Base-by-base conservation (phyloP, 2,113 vertebrate species). In the Peucedramus taeniatus region DNA sequence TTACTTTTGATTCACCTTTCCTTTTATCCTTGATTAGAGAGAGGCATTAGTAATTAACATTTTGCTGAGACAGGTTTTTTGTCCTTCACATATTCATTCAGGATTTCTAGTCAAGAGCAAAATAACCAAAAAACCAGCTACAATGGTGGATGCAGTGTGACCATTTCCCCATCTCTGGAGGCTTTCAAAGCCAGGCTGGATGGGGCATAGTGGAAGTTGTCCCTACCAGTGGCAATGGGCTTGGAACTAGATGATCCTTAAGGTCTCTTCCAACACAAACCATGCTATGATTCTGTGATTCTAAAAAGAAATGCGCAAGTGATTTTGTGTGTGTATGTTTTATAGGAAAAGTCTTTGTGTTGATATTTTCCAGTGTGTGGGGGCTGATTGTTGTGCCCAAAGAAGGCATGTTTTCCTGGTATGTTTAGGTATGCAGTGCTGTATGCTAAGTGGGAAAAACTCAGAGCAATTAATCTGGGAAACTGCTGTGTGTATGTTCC, bases 1-100 rank as follows among this genome's bases (percentile, higher is more conserved):
- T 86, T 92, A 74, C 13, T 11, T 94, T 69, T 91, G 45, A 63
- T 87, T 93, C 7, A 9, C 44, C 28, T 81, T 81, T 61, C 51
- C 35, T 83, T 86, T 87, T 56, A 75, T 49, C 45, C 49, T 79
- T 78, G 61, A 69, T 71, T 50, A 84, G 45, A 82, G 39, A 44
- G 40, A 79, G 15, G 26, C 4, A 82, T 84, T 61, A 57, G 45
- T 50, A 92, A 85, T 54, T 44, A 79, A 57, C 3, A 26, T 87
- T 91, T 93, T 91, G 9, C 37, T 57, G 40, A 61, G 57, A 51
- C 5, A 60, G 15, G 3, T 11, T 56, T 82, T 91, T 78, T 44
- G 13, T 64, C 57, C 70, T 94, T 95, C 23, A 11, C 18, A 33
- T 0, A 6, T 79, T 79, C 40, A 31, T 54, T 63, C 50, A 64